Percentiles rank a stretch among this genome's conserved stretches.
These are phyloP conservation scores for Centropus unirufus DNA, from an alignment of 2,113 vertebrate genomes.

Conservation along the genomic window DNA sequence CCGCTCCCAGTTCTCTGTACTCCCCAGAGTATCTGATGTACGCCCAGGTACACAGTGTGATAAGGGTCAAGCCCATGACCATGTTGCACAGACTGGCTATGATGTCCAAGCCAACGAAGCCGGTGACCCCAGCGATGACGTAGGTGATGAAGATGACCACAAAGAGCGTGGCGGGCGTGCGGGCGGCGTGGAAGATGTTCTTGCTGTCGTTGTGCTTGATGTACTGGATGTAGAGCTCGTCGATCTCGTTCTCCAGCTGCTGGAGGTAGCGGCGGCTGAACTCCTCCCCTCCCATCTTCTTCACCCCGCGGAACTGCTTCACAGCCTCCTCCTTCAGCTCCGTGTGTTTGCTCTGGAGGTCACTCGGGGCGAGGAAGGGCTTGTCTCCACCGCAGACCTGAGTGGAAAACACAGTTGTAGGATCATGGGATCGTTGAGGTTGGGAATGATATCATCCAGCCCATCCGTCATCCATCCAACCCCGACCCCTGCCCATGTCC, in stretches of 20 bases:
- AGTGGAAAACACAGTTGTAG: not conserved
- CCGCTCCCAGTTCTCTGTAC: slow-evolving; percentile 95
- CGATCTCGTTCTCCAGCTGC: slow-evolving; percentile 93
- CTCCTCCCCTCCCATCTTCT: slow-evolving; percentile 99
- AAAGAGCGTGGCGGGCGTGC: slow-evolving; percentile 97
- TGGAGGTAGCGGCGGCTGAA: slow-evolving; percentile 97
- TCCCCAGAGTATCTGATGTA: slow-evolving; percentile 99
- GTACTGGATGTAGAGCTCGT: slow-evolving; percentile 97
- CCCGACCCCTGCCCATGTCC: too few relatives aligned
- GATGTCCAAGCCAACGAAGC: slow-evolving; percentile 96
- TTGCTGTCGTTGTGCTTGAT: slow-evolving; percentile 99
- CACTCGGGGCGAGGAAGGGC: slow-evolving; percentile 93
- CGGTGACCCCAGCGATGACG: slow-evolving; percentile 93
- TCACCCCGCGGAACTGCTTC: slow-evolving; percentile 90
- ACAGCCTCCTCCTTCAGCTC: slow-evolving; percentile 89
- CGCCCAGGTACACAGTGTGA: slow-evolving; percentile 98
- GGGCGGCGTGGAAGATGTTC: slow-evolving; percentile 99
- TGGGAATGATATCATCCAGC: too few relatives aligned
- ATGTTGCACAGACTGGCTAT: slow-evolving; percentile 98
- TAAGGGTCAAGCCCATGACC: slow-evolving; percentile 96
- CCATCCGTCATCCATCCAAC: too few relatives aligned
- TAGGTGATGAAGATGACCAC: slow-evolving; percentile 99
- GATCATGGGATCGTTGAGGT: too few relatives aligned
- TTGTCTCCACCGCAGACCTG: slow-evolving; percentile 96
- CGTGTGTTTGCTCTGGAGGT: slow-evolving; percentile 88